Evolutionary conservation across 2,113 vertebrate species (phyloP).

Genomic region (Ceyx melanurus): DNA sequence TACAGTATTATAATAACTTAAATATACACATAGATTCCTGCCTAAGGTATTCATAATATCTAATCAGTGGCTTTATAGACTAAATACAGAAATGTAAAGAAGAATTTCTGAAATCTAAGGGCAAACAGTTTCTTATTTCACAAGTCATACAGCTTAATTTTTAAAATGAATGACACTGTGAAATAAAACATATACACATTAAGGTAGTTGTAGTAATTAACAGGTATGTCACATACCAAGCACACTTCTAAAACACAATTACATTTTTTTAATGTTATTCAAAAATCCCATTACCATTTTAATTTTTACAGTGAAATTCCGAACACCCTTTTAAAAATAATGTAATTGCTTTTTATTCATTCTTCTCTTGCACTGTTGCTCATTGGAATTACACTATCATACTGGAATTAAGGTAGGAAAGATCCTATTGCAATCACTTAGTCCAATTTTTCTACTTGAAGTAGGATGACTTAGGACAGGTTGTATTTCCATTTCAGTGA

Average conservation of each 20-base stretch:
- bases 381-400: background rate
- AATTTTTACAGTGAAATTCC: background rate
- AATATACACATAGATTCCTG: background rate
- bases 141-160: background rate
- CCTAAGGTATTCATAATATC: background rate
- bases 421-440: background rate
- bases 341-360: background rate
- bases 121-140: background rate
- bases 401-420: background rate
- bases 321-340: background rate
- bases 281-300: background rate
- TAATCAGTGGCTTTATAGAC: background rate
- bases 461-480: background rate
- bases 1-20: background rate
- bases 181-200: background rate
- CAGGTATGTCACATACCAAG: background rate
- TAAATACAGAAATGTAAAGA: background rate
- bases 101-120: background rate
- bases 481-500: background rate
- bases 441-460: background rate
- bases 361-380: background rate
- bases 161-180: background rate
- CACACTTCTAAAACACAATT: background rate
- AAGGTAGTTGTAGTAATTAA: background rate
- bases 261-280: background rate